Base-by-base conservation (phyloP, 2,797 vertebrate species). In the Chrosomus eos region DNA sequence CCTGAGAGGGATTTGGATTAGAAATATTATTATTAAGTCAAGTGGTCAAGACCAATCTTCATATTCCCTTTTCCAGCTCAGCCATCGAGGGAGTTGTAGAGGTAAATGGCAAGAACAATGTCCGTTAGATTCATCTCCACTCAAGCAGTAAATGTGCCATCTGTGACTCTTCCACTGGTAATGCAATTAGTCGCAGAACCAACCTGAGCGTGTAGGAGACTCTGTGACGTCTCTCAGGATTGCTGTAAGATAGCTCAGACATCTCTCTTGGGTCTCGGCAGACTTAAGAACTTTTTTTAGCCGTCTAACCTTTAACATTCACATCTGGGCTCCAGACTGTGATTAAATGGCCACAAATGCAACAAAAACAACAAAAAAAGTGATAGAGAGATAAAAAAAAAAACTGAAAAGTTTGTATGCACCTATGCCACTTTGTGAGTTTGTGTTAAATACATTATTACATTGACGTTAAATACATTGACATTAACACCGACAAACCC, bases 1-100 rank as follows among this genome's bases (percentile, higher is more conserved):
- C 70, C 81, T 74, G 81, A 82, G 81, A 72, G 70, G 21, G 81
- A 74, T 82, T 73, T 78, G 55, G 55, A 78, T 78, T 77, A 77
- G 8, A 40, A 36, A 58, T 33, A 33, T 33, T 33, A 33, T 33
- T 33, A 33, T 33, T 0, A 55, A 62, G 8, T 77, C 7, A 43
- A 43, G 26, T 7, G 38, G 36, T 62, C 75, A 62, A 43, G n/a
- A 78, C n/a, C 55, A 40, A 76, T 77, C 53, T 78, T 78, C 55
- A 43, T 26, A 58, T 55, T 55, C 21, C 31, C 36, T 28, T 62
- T 62, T 18, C 53, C 75, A 77, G 36, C 75, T 77, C 36, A 60
- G 11, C 21, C 31, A 38, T 18, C 7, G 23, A 26, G 51, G 5
- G n/a, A 43, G 36, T 60, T 11, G n/a, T 8, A 43, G 36, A 11